Conservation (phyloP, 2,888 invertebrate genomes). For the Drosophila putrida region DNA sequence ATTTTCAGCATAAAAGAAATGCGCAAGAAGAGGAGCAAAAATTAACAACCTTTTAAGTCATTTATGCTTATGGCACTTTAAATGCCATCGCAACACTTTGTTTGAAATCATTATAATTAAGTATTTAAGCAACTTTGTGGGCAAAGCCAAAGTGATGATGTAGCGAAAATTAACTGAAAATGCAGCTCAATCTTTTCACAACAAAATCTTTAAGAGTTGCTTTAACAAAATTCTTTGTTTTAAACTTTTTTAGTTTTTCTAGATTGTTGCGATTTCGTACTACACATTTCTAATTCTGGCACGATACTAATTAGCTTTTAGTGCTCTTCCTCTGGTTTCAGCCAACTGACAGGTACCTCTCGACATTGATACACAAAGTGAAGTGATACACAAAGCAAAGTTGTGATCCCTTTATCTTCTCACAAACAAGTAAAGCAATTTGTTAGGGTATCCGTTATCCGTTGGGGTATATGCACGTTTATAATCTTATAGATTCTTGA, state of each 20-base stretch:
- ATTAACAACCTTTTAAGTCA: constrained; percentile 53
- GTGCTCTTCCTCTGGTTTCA: neutral
- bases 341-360: constrained; percentile 6
- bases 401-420: neutral
- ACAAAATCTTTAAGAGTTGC: constrained; percentile 1
- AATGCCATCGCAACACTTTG: constrained; percentile 45
- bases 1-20: constrained; percentile 37
- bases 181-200: neutral
- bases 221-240: neutral
- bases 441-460: constrained; percentile 5
- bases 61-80: constrained; percentile 51
- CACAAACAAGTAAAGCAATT: neutral
- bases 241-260: neutral
- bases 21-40: constrained; percentile 7
- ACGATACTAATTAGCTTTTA: constrained; percentile 24
- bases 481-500: constrained; percentile 39
- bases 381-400: constrained; percentile 22
- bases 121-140: constrained; percentile 18
- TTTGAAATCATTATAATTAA: constrained; percentile 32
- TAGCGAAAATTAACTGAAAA: neutral
- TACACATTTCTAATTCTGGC: constrained; percentile 11
- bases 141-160: neutral
- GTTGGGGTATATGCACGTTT: too few relatives aligned
- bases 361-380: constrained; percentile 2
- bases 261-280: neutral